These are phyloP conservation scores for Danionella dracula DNA, from an alignment of 2,797 vertebrate genomes.

Conservation along the genomic window DNA sequence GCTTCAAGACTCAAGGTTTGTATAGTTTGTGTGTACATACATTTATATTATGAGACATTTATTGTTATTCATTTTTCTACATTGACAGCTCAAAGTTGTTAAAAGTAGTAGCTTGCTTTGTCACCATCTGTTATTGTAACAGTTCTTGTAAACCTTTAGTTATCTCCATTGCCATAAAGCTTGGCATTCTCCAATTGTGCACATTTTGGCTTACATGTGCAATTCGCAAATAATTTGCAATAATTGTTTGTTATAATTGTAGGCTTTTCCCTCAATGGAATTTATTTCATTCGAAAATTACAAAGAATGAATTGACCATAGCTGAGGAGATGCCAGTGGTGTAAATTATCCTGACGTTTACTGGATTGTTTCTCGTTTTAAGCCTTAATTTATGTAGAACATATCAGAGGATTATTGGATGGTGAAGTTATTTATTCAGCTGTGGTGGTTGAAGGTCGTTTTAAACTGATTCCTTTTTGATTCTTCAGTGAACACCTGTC, in stretches of 20 bases:
- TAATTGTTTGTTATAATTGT: slow-evolving; percentile 9
- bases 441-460: slow-evolving; percentile 70
- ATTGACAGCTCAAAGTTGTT: background rate
- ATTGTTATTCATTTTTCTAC: background rate
- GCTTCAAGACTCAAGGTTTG: slow-evolving; percentile 13
- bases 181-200: slow-evolving; percentile 1
- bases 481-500: slow-evolving; percentile 81
- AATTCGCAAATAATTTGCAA: too few relatives aligned
- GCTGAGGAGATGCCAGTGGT: background rate
- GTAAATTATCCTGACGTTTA: background rate
- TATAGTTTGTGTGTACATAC: background rate
- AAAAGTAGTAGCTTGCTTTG: background rate
- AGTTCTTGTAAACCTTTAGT: background rate
- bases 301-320: background rate
- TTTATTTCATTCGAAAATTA: background rate
- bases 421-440: slow-evolving; percentile 68
- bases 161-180: background rate
- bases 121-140: slow-evolving; percentile 1
- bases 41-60: background rate
- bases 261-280: background rate
- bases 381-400: slow-evolving; percentile 72
- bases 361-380: slow-evolving; percentile 32
- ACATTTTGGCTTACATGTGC: slow-evolving; percentile 2
- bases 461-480: slow-evolving; percentile 73
- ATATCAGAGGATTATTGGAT: slow-evolving; percentile 42